Evolutionary conservation across 1,140 invertebrate genomes (phyloP).

Genomic region (Drosophila melanica): DNA sequence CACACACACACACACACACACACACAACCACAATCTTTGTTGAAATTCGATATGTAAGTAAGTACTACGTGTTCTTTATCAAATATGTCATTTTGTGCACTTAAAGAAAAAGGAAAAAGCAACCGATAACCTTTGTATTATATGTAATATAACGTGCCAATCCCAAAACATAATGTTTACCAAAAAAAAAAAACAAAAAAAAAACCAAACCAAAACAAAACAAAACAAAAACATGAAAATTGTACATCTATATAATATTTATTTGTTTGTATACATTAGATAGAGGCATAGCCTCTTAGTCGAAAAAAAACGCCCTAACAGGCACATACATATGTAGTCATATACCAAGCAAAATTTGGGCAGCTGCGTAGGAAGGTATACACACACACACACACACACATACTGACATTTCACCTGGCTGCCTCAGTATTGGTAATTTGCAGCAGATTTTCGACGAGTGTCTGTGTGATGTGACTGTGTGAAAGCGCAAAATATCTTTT

Average conservation of each 20-base stretch:
- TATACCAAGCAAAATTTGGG: neutral
- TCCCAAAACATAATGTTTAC: conserved; percentile 57
- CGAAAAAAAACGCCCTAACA: conserved; percentile 27
- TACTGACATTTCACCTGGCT: neutral
- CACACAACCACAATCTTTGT: conserved; percentile 2
- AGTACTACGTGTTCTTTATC: conserved; percentile 10
- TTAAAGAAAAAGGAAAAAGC: conserved; percentile 22
- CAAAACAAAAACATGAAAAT: conserved; percentile 12
- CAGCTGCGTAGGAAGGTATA: too few species aligned
- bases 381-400: neutral
- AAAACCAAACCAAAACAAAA: conserved; percentile 11
- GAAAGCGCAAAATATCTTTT: conserved; percentile 7
- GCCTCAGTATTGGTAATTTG: conserved; percentile 3
- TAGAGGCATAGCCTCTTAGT: conserved; percentile 75
- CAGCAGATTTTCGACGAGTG: neutral
- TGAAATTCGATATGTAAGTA: conserved; percentile 6
- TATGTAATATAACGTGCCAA: conserved; percentile 81
- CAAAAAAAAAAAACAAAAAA: conserved; percentile 26
- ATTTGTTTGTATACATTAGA: conserved; percentile 73
- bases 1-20: too few species aligned
- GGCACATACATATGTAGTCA: conserved; percentile 26
- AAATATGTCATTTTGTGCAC: conserved; percentile 39
- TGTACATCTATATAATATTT: conserved; percentile 30
- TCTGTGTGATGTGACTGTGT: conserved; percentile 9
- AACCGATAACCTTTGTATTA: conserved; percentile 66